These are phyloP conservation scores for Heliconius eleuchia DNA, from an alignment of 1,140 invertebrate species.

Conservation along the genomic window DNA sequence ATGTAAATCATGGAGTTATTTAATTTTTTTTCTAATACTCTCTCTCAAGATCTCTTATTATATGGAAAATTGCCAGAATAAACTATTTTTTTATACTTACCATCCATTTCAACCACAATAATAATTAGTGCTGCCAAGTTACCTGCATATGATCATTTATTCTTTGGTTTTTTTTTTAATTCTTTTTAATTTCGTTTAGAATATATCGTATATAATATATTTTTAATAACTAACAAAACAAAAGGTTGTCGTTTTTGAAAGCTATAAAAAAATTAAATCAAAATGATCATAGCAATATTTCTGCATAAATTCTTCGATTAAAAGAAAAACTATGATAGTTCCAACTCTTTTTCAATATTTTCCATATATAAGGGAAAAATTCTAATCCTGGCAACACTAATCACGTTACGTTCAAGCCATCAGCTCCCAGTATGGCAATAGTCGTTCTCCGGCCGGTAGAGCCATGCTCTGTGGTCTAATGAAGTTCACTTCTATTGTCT, in stretches of 20 bases:
- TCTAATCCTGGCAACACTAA: not conserved
- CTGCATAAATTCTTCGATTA: not conserved
- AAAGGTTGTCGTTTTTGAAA: not conserved
- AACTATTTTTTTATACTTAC: not conserved
- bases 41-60: not conserved
- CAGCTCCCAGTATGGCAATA: conserved; percentile 82
- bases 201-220: not conserved
- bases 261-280: not conserved
- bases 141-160: not conserved
- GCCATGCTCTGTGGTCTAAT: conserved; percentile 82
- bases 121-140: not conserved
- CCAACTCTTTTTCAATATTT: not conserved
- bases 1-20: not conserved
- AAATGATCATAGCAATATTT: not conserved
- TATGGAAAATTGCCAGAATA: not conserved
- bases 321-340: not conserved
- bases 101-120: not conserved
- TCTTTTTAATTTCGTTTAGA: too few relatives aligned
- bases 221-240: not conserved
- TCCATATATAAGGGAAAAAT: not conserved
- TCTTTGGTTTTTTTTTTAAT: too few relatives aligned
- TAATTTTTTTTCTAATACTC: not conserved
- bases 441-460: conserved; percentile 76
- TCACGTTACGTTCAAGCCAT: conserved; percentile 52
- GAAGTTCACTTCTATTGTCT: conserved; percentile 84